phyloP scores from a whole-genome alignment of 1,140 invertebrate genomes.

The Callitettix versicolor region DNA sequence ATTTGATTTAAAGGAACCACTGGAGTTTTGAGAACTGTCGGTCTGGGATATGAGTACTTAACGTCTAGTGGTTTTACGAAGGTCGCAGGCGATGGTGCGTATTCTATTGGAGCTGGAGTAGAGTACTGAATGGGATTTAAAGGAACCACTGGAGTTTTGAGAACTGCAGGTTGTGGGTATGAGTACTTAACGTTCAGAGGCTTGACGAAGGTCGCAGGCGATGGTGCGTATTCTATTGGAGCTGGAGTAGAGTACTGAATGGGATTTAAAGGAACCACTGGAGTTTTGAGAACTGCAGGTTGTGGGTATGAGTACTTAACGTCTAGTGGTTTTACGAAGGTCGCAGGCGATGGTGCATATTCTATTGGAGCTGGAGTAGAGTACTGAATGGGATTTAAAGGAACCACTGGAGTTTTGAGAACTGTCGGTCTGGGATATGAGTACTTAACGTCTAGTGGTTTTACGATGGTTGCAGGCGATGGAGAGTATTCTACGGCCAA shows the following conservation, averaged over 20 bases:
- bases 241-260: conserved; percentile 19
- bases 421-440: conserved; percentile 7
- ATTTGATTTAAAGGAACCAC: conserved; percentile 35
- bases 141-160: conserved; percentile 4
- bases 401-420: conserved; percentile 5
- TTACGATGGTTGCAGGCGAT: conserved; percentile 1
- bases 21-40: conserved; percentile 11
- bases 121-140: conserved; percentile 12
- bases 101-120: conserved; percentile 17
- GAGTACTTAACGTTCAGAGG: too few species aligned
- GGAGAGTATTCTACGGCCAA: neutral
- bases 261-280: conserved; percentile 7
- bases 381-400: conserved; percentile 11
- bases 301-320: neutral
- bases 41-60: too few species aligned
- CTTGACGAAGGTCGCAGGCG: neutral
- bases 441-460: conserved; percentile 7
- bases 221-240: neutral
- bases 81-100: neutral
- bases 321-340: conserved; percentile 15
- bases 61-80: too few species aligned
- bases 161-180: too few species aligned
- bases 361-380: neutral
- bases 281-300: conserved; percentile 6
- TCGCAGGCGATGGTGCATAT: conserved; percentile 5